Percentiles rank a stretch among this genome's conserved stretches.
Evolutionary conservation across 2,797 vertebrate species (phyloP).

Genomic region (Melanotaenia pygmaea): DNA sequence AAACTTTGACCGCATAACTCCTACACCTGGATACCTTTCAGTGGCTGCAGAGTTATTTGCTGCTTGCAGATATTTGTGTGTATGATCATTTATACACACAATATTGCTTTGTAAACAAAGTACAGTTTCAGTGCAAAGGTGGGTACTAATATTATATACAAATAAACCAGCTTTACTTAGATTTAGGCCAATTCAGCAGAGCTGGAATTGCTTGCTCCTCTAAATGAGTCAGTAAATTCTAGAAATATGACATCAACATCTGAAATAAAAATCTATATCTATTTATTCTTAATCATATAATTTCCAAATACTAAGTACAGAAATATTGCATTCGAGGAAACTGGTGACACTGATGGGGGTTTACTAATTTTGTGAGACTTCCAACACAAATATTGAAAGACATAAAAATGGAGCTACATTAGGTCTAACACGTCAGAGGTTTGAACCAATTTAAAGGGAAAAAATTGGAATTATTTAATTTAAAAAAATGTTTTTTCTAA

Average conservation of each 20-base stretch:
- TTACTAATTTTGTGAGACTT: background rate
- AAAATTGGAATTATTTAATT: too few species aligned
- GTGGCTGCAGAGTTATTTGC: background rate
- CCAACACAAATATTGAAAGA: slow-evolving; percentile 8
- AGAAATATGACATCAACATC: background rate
- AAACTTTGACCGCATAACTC: background rate
- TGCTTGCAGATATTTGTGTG: too few species aligned
- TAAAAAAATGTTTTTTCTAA: too few species aligned
- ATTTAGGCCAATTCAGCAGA: background rate
- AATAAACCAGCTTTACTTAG: background rate
- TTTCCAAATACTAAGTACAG: background rate
- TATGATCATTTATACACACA: too few species aligned
- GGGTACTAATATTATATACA: background rate
- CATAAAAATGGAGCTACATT: slow-evolving; percentile 2
- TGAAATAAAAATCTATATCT: background rate
- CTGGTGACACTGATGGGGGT: background rate
- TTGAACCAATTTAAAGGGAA: too few species aligned
- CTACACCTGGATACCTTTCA: background rate
- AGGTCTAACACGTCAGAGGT: background rate
- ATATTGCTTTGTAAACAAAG: background rate
- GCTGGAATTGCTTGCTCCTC: background rate
- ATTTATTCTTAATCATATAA: background rate
- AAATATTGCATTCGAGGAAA: background rate
- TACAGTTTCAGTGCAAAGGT: background rate
- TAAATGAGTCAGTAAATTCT: background rate